Base-by-base conservation (phyloP, 2,113 vertebrate genomes). In the Scomber japonicus region DNA sequence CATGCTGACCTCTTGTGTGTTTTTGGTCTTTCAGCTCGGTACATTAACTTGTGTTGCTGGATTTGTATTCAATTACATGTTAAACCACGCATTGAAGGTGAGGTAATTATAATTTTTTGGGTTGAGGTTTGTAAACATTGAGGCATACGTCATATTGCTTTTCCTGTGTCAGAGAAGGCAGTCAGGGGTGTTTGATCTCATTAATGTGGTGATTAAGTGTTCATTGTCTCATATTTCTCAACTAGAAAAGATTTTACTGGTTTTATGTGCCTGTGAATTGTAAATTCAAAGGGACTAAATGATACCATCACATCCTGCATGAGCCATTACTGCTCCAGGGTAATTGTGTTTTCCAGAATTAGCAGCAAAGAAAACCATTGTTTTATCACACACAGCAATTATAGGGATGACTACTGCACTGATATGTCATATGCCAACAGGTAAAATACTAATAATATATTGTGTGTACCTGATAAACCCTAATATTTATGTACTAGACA, bases 161-260 rank as follows among this genome's bases (percentile, higher is more conserved):
- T 69, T 65, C 77, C 64, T 76, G 75, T 85, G 78, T 79, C 71
- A 21, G 57, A 71, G 59, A 63, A 66, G 19, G 69, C 56, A 57
- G 75, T 71, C 6, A 54, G 82, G 59, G 81, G 73, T 45, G 81
- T 88, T 83, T 82, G 68, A 81, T 81, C 78, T 81, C 81, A 84
- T 85, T 85, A 90, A 87, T 88, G 81, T 82, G 74, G 66, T 74
- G 77, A 91, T 91, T 73, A 91, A 82, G 68, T 82, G 64, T 85
- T 90, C 85, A 71, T 85, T 84, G 76, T 89, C 63, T 86, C 61
- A 8, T 87, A 81, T 84, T 84, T 90, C 71, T 84, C 69, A 35
- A 69, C 71, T 50, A 57, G 60, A 86, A 84, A 71, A 80, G 24
- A 80, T 85, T 82, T 77, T n/a, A 62, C 61, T 84, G 35, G 62